Conservation (phyloP, 2,888 invertebrate species). For the Amblyjoppa proteus region DNA sequence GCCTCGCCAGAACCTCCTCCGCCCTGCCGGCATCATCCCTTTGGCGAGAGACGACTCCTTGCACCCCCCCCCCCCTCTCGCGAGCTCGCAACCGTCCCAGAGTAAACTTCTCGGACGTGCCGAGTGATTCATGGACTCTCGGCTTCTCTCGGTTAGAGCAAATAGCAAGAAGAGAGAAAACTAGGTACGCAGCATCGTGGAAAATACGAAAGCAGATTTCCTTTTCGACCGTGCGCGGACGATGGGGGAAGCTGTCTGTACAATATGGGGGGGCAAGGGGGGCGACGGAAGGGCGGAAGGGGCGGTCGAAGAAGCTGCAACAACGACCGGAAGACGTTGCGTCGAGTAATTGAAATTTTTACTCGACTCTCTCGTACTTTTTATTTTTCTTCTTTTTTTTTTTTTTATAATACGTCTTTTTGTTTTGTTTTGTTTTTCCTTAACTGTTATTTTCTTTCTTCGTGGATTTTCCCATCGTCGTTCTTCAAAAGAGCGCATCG, state of each 20-base stretch:
- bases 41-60: neutral
- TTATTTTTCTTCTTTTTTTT: slow-evolving; percentile 14
- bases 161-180: slow-evolving; percentile 60
- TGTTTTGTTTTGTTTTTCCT: slow-evolving; percentile 14
- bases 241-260: slow-evolving; percentile 8
- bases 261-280: slow-evolving; percentile 23
- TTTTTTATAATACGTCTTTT: neutral
- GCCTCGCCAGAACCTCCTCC: slow-evolving; percentile 13
- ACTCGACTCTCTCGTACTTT: slow-evolving; percentile 39
- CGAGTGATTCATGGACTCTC: slow-evolving; percentile 68
- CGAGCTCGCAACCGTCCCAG: slow-evolving; percentile 45
- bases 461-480: slow-evolving; percentile 18
- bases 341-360: slow-evolving; percentile 68
- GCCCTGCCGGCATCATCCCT: neutral
- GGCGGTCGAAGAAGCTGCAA: slow-evolving; percentile 49
- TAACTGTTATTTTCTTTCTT: slow-evolving; percentile 30
- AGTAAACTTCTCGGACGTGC: slow-evolving; percentile 69
- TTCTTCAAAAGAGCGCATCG: slow-evolving; percentile 44
- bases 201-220: slow-evolving; percentile 68
- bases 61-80: neutral
- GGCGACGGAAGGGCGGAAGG: slow-evolving; percentile 24
- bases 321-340: slow-evolving; percentile 61
- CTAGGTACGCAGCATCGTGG: slow-evolving; percentile 56
- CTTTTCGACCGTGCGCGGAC: slow-evolving; percentile 44
- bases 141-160: slow-evolving; percentile 50